Conservation (phyloP, 2,113 vertebrate species). For the Myiopsitta monachus region DNA sequence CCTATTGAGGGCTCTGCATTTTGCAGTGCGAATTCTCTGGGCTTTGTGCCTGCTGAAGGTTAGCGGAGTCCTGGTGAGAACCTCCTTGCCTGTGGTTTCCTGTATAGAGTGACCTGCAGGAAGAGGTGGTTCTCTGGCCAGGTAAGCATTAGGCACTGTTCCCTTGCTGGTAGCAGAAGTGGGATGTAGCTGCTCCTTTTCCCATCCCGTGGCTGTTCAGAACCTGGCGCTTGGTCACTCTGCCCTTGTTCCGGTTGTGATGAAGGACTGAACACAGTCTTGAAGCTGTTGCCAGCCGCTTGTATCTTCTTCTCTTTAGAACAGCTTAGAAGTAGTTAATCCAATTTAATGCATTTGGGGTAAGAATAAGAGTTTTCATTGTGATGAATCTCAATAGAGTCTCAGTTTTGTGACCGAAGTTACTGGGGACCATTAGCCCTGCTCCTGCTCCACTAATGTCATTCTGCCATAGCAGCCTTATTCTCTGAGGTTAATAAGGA, state of each 20-base stretch:
- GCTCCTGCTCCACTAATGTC: conserved; percentile 24
- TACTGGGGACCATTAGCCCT: conserved; percentile 28
- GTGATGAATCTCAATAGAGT: background rate
- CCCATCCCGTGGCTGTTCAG: background rate
- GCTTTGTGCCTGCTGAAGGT: background rate
- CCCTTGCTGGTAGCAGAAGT: background rate
- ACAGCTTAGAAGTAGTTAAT: background rate
- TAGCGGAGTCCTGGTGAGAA: background rate
- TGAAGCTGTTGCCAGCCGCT: background rate
- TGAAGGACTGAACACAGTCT: background rate
- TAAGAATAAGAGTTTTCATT: conserved; percentile 18
- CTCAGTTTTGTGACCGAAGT: background rate
- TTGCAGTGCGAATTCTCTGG: background rate
- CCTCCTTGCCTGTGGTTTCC: background rate
- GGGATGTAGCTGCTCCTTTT: background rate
- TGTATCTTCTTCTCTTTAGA: background rate
- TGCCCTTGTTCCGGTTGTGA: background rate
- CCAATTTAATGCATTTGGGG: background rate
- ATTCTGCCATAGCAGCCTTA: conserved; percentile 34
- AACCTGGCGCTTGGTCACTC: background rate
- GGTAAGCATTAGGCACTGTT: background rate
- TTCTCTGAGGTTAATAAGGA: conserved; percentile 57
- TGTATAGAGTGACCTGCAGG: background rate
- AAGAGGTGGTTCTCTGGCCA: background rate
- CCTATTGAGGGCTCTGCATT: background rate